Evolutionary conservation across 2,888 invertebrate genomes (phyloP), one percentile per base, ranked within the genome.

Genomic region (Acronicta alni): DNA sequence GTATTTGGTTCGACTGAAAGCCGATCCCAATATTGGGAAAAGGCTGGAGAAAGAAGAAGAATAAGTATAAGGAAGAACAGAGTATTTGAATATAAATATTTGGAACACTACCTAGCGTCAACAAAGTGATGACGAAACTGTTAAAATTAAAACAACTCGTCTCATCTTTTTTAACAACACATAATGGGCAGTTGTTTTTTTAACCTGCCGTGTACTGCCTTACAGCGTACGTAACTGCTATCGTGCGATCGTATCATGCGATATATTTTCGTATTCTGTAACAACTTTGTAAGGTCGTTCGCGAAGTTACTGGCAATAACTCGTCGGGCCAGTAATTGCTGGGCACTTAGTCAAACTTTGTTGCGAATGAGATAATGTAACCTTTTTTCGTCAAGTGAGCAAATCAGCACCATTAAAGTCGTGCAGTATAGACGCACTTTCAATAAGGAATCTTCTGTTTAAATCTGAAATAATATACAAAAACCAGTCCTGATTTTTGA

Each of bases 251-350:
- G 44, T 42, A 62, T 58, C 62, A 26, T 15, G 55, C 52, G 57
- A 67, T 55, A 57, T 45, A 38, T 44, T 60, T 60, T 60, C 49
- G 15, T 56, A 55, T 52, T 54, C 48, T 64, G 72, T 71, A 72
- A 72, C 68, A 72, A 46, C 42, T 57, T 41, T 42, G 55, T 68
- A 65, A 71, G 57, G 57, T 57, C 55, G 52, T 51, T 47, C 18
- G 41, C 55, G n/a, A 12, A 60, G 48, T 64, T 42, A 54, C 62
- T 62, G 54, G 15, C 43, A 67, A 69, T 67, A 52, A 57, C 47
- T 52, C 35, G 30, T 15, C 47, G 35, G 37, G 9, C 20, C 37
- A 32, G 67, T 57, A 44, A 54, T 48, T 37, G 55, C 41, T 32
- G 42, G 37, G 45, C 48, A 43, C 46, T 43, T 37, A 38, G 53